These are phyloP conservation scores for Kryptolebias marmoratus DNA, from an alignment of 2,113 vertebrate genomes.

Conservation along the genomic window DNA sequence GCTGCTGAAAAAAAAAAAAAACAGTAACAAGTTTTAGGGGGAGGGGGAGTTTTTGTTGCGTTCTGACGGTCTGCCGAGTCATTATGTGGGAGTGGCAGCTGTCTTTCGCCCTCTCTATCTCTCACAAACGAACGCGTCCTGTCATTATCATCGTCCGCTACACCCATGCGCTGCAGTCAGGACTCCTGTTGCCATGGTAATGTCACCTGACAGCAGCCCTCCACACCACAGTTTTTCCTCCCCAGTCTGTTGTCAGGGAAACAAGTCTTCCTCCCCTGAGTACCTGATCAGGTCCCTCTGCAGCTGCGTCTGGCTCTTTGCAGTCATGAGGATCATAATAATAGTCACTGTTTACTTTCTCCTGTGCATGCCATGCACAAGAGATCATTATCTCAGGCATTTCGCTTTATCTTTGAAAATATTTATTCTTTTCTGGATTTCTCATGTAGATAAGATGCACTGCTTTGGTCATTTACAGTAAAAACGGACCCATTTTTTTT, in stretches of 20 bases:
- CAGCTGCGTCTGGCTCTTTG: constrained; percentile 40
- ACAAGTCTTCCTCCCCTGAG: constrained; percentile 35
- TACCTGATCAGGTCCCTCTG: constrained; percentile 28
- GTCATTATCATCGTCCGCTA: constrained; percentile 21
- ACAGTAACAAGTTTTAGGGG: not conserved
- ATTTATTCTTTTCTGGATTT: not conserved
- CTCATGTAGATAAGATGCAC: not conserved
- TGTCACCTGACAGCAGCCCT: constrained; percentile 41
- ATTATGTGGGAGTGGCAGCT: constrained; percentile 25
- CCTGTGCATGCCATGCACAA: not conserved
- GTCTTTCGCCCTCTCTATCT: constrained; percentile 11
- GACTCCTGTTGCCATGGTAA: constrained; percentile 52
- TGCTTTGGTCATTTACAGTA: not conserved
- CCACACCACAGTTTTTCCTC: constrained; percentile 17
- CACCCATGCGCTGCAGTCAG: constrained; percentile 21
- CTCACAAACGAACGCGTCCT: not conserved
- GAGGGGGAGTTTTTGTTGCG: not conserved
- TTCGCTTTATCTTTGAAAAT: not conserved
- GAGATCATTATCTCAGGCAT: not conserved
- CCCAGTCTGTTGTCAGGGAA: constrained; percentile 56
- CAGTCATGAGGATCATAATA: constrained; percentile 36
- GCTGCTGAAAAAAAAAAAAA: not conserved
- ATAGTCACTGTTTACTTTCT: constrained; percentile 30
- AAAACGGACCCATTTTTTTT: no score
- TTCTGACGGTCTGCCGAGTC: constrained; percentile 37